A percentile compares a stretch with the other conserved stretches of the same genome.
These are phyloP conservation scores for Tachysurus vachellii DNA, from an alignment of 2,113 vertebrate genomes.

Conservation along the genomic window DNA sequence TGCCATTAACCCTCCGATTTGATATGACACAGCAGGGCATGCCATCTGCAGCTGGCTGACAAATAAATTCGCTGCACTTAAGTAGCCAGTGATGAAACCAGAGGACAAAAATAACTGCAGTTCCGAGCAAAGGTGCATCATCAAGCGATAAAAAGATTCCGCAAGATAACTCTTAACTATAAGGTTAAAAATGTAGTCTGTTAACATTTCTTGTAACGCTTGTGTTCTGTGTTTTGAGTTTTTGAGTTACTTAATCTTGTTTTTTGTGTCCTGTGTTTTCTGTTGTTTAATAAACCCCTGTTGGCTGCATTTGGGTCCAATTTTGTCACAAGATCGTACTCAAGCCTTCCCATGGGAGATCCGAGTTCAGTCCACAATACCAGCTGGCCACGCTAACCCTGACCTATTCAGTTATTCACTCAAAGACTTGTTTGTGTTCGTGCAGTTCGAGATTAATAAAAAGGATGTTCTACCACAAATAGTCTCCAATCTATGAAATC, in stretches of 20 bases:
- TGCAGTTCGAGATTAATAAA: not conserved
- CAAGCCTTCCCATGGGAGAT: too few species aligned
- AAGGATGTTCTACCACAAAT: not conserved
- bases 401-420: not conserved
- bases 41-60: not conserved
- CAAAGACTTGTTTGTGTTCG: not conserved
- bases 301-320: too few species aligned
- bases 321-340: too few species aligned
- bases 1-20: constrained; percentile 1
- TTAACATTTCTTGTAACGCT: too few species aligned
- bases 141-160: not conserved
- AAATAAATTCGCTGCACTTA: constrained; percentile 22
- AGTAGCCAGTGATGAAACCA: not conserved
- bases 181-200: not conserved
- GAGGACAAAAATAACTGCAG: constrained; percentile 5
- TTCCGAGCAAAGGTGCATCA: constrained; percentile 7
- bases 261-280: too few species aligned
- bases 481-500: constrained; percentile 1
- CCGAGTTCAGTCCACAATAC: too few species aligned
- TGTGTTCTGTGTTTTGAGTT: too few species aligned
- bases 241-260: too few species aligned
- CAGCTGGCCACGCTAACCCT: too few species aligned
- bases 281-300: too few species aligned
- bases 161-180: not conserved
- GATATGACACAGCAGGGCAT: constrained; percentile 17